These are phyloP conservation scores for Hippocampus barbouri DNA, from an alignment of 2,113 vertebrate species.

Conservation along the genomic window DNA sequence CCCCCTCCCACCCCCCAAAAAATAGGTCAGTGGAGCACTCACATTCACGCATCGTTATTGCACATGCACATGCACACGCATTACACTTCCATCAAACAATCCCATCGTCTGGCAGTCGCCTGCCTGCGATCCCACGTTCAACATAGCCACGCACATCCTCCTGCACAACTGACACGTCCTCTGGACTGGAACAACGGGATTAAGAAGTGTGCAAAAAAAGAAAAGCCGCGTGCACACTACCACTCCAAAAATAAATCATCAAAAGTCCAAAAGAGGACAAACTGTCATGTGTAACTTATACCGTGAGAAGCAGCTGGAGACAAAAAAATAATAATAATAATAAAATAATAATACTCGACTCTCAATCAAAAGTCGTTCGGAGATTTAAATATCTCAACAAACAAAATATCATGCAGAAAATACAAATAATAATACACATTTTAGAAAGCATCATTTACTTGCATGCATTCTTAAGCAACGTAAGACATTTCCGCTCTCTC, in stretches of 20 bases:
- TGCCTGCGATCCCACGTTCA: constrained; percentile 48
- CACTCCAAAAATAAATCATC: constrained; percentile 5
- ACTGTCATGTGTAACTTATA: constrained; percentile 31
- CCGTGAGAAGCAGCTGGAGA: constrained; percentile 25
- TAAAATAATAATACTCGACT: constrained; percentile 2
- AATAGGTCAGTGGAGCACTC: constrained; percentile 80
- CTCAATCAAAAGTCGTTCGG: neutral
- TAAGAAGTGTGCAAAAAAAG: constrained; percentile 37
- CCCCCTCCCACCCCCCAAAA: constrained; percentile 34
- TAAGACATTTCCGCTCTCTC: constrained; percentile 16
- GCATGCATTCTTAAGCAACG: constrained; percentile 40
- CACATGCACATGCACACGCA: constrained; percentile 15
- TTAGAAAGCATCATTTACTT: neutral
- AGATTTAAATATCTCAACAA: neutral
- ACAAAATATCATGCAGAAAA: constrained; percentile 23
- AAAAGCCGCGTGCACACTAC: constrained; percentile 7
- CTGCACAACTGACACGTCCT: constrained; percentile 49
- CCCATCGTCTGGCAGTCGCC: constrained; percentile 48
- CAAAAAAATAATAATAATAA: no score
- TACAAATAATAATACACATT: constrained; percentile 20
- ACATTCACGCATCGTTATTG: constrained; percentile 37
- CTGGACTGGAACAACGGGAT: constrained; percentile 65
- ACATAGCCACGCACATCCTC: constrained; percentile 41
- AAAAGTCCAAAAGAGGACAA: constrained; percentile 2
- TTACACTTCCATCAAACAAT: constrained; percentile 51